These are phyloP conservation scores for Meta bourneti DNA, from an alignment of 2,888 invertebrate species.

Conservation along the genomic window DNA sequence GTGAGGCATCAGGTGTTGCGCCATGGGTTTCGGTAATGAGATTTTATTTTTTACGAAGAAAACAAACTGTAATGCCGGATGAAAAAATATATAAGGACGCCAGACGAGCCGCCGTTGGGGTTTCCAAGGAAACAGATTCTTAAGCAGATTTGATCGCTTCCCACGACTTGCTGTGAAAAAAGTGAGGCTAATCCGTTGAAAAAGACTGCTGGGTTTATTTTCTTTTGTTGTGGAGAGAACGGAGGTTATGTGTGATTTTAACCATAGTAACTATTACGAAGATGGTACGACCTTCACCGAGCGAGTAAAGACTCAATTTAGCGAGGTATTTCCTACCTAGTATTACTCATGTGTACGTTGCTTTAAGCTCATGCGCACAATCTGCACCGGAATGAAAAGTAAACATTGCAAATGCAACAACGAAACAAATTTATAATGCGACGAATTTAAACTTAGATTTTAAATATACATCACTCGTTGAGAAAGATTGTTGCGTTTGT, in stretches of 20 bases:
- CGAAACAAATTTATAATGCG: too few relatives aligned
- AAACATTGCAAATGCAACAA: not conserved
- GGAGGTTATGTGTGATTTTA: not conserved
- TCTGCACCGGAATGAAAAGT: not conserved
- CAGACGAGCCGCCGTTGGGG: constrained; percentile 5
- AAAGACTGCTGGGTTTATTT: not conserved
- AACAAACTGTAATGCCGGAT: not conserved
- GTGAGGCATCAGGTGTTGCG: constrained; percentile 28
- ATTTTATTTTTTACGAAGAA: constrained; percentile 27
- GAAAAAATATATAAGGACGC: too few relatives aligned
- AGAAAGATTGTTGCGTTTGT: not conserved
- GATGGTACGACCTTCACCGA: not conserved
- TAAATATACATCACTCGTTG: not conserved
- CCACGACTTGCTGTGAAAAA: constrained; percentile 25
- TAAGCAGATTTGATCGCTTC: constrained; percentile 23
- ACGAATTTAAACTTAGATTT: too few relatives aligned
- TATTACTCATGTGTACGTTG: not conserved
- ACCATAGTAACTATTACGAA: not conserved
- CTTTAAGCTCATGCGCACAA: not conserved
- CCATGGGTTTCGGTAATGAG: not conserved
- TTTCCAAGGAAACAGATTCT: constrained; percentile 20
- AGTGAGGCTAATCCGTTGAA: not conserved
- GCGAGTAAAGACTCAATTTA: not conserved
- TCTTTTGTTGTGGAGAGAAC: not conserved
- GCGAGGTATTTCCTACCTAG: not conserved